Conservation (phyloP, 2,113 vertebrate genomes). For the Tyto alba region DNA sequence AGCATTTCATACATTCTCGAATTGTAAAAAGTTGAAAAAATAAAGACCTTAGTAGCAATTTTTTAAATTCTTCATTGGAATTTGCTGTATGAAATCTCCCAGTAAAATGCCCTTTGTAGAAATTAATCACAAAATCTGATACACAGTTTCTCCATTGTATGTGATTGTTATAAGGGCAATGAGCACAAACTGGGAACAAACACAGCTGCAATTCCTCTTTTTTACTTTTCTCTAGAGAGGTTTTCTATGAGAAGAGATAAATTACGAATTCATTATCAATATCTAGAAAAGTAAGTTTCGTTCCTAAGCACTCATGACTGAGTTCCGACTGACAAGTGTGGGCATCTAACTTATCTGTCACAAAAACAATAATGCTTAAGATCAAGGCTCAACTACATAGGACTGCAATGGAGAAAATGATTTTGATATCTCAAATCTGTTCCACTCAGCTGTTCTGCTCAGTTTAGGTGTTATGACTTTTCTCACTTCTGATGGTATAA, state of each 20-base stretch:
- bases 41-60: background rate
- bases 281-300: background rate
- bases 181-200: background rate
- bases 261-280: background rate
- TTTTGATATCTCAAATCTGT: conserved; percentile 20
- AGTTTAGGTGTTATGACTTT: background rate
- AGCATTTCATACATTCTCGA: background rate
- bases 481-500: background rate
- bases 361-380: background rate
- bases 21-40: background rate
- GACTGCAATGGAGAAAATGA: background rate
- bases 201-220: background rate
- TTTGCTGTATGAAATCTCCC: background rate
- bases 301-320: background rate
- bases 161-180: background rate
- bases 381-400: background rate
- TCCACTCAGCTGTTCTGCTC: background rate
- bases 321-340: background rate
- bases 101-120: background rate
- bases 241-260: background rate
- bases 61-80: background rate
- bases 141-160: background rate
- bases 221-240: background rate
- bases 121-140: background rate
- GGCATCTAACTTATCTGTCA: background rate